A percentile compares a stretch with the other conserved stretches of the same genome.
phyloP scores from a whole-genome alignment of 1,140 invertebrate genomes.

The Drosophila asahinai region DNA sequence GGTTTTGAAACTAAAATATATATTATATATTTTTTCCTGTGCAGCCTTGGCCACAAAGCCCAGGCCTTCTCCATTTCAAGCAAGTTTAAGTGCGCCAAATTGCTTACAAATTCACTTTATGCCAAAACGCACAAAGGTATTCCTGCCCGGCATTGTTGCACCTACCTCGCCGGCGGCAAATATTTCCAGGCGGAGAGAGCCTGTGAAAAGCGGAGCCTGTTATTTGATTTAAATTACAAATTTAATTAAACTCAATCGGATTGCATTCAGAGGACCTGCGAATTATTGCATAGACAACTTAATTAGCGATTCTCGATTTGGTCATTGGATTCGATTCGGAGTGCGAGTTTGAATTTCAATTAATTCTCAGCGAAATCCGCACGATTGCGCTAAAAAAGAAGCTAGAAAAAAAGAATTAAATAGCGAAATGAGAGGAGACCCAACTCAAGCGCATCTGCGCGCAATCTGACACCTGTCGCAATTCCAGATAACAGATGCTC shows the following conservation, averaged over 20 bases:
- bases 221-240: slow-evolving; percentile 50
- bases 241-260: slow-evolving; percentile 60
- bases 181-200: slow-evolving; percentile 16
- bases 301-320: slow-evolving; percentile 53
- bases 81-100: slow-evolving; percentile 53
- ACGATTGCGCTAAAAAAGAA: slow-evolving; percentile 25
- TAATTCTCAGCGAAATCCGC: slow-evolving; percentile 48
- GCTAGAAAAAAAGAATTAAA: background rate
- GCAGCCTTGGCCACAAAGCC: slow-evolving; percentile 19
- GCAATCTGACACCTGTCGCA: slow-evolving; percentile 70
- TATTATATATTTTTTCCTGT: background rate
- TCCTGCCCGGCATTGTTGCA: slow-evolving; percentile 34
- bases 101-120: slow-evolving; percentile 72
- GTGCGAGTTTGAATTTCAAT: slow-evolving; percentile 68
- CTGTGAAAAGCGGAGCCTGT: background rate
- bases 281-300: slow-evolving; percentile 67
- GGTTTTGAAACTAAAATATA: background rate
- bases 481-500: slow-evolving; percentile 45
- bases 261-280: slow-evolving; percentile 28
- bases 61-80: slow-evolving; percentile 5
- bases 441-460: slow-evolving; percentile 64
- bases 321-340: slow-evolving; percentile 26
- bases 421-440: slow-evolving; percentile 31
- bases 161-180: slow-evolving; percentile 8
- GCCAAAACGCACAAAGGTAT: slow-evolving; percentile 49